Conservation (phyloP, 92 coral and sea anemone species). For the Parazoanthus swiftii region DNA sequence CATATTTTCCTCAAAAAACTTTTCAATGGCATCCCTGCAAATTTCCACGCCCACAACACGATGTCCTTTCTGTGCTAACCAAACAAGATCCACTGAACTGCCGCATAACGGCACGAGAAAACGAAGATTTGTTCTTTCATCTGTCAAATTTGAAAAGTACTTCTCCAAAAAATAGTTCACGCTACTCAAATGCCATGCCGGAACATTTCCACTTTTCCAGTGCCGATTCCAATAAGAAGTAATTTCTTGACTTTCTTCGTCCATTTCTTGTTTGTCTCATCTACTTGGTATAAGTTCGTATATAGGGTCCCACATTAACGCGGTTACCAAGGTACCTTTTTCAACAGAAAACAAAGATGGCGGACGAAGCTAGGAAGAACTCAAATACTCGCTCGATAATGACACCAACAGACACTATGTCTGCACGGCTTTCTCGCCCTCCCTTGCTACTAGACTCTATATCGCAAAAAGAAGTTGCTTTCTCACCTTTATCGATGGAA, state of each 20-base stretch:
- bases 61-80: slow-evolving; percentile 78
- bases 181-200: slow-evolving; percentile 10
- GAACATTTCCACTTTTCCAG: slow-evolving; percentile 21
- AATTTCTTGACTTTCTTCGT: background rate
- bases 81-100: slow-evolving; percentile 61
- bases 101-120: slow-evolving; percentile 77
- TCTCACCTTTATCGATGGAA: slow-evolving; percentile 33
- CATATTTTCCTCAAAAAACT: slow-evolving; percentile 63
- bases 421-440: slow-evolving; percentile 24
- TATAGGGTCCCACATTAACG: slow-evolving; percentile 24
- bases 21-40: slow-evolving; percentile 49
- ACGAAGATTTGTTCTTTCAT: slow-evolving; percentile 38
- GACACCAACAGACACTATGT: slow-evolving; percentile 26
- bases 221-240: slow-evolving; percentile 13
- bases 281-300: slow-evolving; percentile 12
- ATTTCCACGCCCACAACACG: slow-evolving; percentile 74
- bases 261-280: background rate
- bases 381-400: background rate
- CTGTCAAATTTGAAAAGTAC: slow-evolving; percentile 51
- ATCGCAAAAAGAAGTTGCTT: background rate
- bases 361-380: slow-evolving; percentile 2
- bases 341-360: slow-evolving; percentile 39
- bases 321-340: slow-evolving; percentile 29
- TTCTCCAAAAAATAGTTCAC: slow-evolving; percentile 25
- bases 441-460: slow-evolving; percentile 12